These are phyloP conservation scores for Heliconius ismenius DNA, from an alignment of 2,888 invertebrate genomes.

Conservation along the genomic window DNA sequence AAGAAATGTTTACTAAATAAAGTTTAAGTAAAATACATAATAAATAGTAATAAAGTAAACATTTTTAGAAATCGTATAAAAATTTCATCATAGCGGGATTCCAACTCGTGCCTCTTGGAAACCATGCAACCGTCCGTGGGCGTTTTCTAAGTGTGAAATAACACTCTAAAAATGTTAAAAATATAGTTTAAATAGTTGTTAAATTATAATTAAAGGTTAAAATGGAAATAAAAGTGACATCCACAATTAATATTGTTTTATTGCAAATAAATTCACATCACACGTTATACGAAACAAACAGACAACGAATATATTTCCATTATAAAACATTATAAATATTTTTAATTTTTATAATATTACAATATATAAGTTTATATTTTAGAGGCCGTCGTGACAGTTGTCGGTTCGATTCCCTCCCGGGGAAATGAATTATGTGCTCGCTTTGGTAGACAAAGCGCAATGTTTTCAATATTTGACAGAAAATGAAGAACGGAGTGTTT, in stretches of 20 bases:
- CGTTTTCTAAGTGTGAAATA: too few species aligned
- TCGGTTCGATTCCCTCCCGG: neutral
- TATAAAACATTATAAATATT: conserved; percentile 10
- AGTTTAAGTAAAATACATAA: too few species aligned
- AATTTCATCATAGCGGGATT: too few species aligned
- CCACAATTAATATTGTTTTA: conserved; percentile 32
- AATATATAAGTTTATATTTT: neutral
- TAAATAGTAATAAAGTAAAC: too few species aligned
- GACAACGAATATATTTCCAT: neutral
- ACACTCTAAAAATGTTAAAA: too few species aligned
- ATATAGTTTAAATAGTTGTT: too few species aligned
- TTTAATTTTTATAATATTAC: too few species aligned
- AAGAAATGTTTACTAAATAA: too few species aligned
- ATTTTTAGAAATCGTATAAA: too few species aligned
- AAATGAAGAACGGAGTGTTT: neutral
- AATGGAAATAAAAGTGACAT: neutral
- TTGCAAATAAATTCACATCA: conserved; percentile 35
- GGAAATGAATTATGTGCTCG: neutral
- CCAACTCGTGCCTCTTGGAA: too few species aligned
- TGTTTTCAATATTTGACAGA: neutral
- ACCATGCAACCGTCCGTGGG: too few species aligned
- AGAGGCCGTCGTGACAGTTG: neutral
- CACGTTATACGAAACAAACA: conserved; percentile 34
- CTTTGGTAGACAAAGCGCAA: neutral
- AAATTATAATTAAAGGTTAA: too few species aligned